Conservation (phyloP, 2,888 invertebrate genomes). For the Neria commutata region DNA sequence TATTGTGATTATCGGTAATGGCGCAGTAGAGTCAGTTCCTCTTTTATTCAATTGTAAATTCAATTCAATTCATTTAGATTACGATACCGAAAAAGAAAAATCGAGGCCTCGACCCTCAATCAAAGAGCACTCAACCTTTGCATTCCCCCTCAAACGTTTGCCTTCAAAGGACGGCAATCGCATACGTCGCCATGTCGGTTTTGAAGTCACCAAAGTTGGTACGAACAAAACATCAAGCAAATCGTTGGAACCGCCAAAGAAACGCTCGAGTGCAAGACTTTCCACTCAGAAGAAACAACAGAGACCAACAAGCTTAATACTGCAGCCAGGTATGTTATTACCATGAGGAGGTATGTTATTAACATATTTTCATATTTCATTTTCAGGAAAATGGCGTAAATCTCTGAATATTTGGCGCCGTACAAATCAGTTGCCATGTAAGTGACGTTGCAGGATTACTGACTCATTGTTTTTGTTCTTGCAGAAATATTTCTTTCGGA, state of each 20-base stretch:
- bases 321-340: no score
- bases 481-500: no score
- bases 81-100: background rate
- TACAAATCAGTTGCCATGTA: slow-evolving; percentile 43
- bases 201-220: slow-evolving; percentile 6
- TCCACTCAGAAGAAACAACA: background rate
- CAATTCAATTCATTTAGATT: background rate
- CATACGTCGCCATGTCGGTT: slow-evolving; percentile 25
- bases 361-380: no score
- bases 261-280: background rate
- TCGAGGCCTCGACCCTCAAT: no score
- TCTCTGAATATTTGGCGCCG: slow-evolving; percentile 68
- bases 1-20: slow-evolving; percentile 14
- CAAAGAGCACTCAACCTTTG: slow-evolving; percentile 16
- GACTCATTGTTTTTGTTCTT: no score
- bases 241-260: background rate
- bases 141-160: slow-evolving; percentile 5
- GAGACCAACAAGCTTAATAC: slow-evolving; percentile 49
- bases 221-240: no score
- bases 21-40: background rate
- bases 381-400: slow-evolving; percentile 75
- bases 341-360: no score
- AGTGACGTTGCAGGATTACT: no score
- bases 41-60: background rate
- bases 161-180: slow-evolving; percentile 16